Conservation (phyloP, 2,888 invertebrate species). For the Drosophila algonquin region DNA sequence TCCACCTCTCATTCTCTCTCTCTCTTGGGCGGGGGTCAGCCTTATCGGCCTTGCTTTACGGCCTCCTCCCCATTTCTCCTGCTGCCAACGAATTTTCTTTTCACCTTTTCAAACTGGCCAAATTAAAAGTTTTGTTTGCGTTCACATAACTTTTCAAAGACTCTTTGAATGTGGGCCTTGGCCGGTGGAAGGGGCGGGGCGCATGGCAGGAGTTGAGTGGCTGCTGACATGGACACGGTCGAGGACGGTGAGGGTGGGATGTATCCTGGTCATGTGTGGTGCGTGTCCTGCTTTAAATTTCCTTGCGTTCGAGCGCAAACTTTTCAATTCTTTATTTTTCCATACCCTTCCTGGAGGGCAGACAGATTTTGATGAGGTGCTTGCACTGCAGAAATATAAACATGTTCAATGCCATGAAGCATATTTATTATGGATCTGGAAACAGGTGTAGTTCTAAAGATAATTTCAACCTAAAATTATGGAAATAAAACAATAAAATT, state of each 20-base stretch:
- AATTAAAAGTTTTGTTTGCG: conserved; percentile 67
- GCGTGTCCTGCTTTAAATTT: conserved; percentile 55
- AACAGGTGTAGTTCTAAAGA: no score
- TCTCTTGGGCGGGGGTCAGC: conserved; percentile 39
- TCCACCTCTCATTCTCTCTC: not conserved
- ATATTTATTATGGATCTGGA: not conserved
- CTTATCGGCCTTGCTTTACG: conserved; percentile 17
- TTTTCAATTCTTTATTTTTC: conserved; percentile 64
- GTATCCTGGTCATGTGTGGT: conserved; percentile 53
- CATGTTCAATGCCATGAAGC: no score
- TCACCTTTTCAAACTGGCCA: conserved; percentile 74
- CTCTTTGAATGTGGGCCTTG: conserved; percentile 54
- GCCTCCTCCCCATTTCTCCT: conserved; percentile 22
- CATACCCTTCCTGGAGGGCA: not conserved
- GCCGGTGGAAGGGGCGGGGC: conserved; percentile 9
- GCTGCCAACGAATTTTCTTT: conserved; percentile 41
- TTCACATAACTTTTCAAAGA: conserved; percentile 44
- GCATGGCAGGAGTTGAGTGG: not conserved
- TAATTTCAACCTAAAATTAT: no score
- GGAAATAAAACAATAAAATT: not conserved
- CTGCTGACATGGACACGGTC: not conserved
- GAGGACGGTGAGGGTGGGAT: conserved; percentile 1
- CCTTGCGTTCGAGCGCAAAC: conserved; percentile 64
- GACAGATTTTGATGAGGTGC: not conserved
- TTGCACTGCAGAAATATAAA: not conserved